These are phyloP conservation scores for Manduca sexta DNA, from an alignment of 1,140 invertebrate genomes.

Conservation along the genomic window DNA sequence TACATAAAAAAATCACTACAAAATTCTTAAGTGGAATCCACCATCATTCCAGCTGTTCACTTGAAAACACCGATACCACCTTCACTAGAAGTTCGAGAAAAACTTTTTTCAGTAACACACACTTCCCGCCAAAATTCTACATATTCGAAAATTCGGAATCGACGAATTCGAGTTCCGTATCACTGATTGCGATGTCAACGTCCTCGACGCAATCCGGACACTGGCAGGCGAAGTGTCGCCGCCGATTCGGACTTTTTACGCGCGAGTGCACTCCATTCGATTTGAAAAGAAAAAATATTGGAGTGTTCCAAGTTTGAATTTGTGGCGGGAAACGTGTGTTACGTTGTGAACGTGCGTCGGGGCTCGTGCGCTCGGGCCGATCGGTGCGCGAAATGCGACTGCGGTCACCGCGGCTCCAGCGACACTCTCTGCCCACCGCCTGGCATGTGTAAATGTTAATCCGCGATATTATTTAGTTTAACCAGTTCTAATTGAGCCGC, in stretches of 20 bases:
- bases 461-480: conserved; percentile 43
- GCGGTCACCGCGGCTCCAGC: conserved; percentile 46
- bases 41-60: conserved; percentile 58
- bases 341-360: conserved; percentile 49
- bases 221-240: conserved; percentile 45
- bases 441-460: conserved; percentile 52
- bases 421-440: conserved; percentile 52
- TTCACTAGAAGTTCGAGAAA: conserved; percentile 40
- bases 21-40: conserved; percentile 56
- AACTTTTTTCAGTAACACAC: conserved; percentile 41
- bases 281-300: conserved; percentile 24
- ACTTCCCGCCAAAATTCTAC: conserved; percentile 45
- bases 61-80: conserved; percentile 56
- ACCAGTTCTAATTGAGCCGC: conserved; percentile 31
- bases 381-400: conserved; percentile 61
- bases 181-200: conserved; percentile 50
- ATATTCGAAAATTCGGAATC: conserved; percentile 37
- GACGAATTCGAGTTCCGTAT: conserved; percentile 41
- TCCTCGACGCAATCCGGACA: conserved; percentile 52
- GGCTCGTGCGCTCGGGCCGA: conserved; percentile 44
- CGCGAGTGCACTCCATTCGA: conserved; percentile 50
- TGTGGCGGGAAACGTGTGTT: conserved; percentile 62
- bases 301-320: conserved; percentile 49
- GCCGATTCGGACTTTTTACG: conserved; percentile 45
- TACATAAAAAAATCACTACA: conserved; percentile 39